Evolutionary conservation across 1,140 invertebrate species (phyloP).

Genomic region (Plodia interpunctella): DNA sequence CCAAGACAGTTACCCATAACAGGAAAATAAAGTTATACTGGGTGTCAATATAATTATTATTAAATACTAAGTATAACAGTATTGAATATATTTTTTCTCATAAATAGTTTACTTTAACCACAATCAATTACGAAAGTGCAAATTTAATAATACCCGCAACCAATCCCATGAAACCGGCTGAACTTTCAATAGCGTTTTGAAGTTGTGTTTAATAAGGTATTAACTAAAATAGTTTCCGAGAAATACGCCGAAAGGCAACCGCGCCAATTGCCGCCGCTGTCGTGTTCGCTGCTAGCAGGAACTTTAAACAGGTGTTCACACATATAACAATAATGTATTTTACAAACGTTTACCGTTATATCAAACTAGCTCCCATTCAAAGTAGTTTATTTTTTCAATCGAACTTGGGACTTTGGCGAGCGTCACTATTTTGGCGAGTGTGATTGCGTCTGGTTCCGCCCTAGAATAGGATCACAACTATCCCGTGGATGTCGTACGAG

Average conservation of each 20-base stretch:
- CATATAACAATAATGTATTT: not conserved
- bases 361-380: too few relatives aligned
- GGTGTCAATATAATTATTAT: too few relatives aligned
- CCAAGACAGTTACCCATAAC: too few relatives aligned
- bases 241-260: slow-evolving; percentile 3
- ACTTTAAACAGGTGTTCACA: not conserved
- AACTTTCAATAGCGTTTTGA: slow-evolving; percentile 1
- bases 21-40: too few relatives aligned
- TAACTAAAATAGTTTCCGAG: slow-evolving; percentile 2
- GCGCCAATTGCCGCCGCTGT: not conserved
- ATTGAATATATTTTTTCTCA: too few relatives aligned
- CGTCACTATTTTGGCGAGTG: too few relatives aligned
- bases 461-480: too few relatives aligned
- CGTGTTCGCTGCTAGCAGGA: not conserved
- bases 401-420: too few relatives aligned
- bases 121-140: not conserved
- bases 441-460: too few relatives aligned
- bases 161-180: not conserved
- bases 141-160: slow-evolving; percentile 12
- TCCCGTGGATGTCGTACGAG: too few relatives aligned
- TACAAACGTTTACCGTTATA: not conserved
- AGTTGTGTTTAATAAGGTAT: slow-evolving; percentile 4
- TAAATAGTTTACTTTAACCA: not conserved
- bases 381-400: too few relatives aligned
- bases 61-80: too few relatives aligned